These are phyloP conservation scores for Silurus asotus DNA, from an alignment of 2,113 vertebrate genomes.

Conservation along the genomic window DNA sequence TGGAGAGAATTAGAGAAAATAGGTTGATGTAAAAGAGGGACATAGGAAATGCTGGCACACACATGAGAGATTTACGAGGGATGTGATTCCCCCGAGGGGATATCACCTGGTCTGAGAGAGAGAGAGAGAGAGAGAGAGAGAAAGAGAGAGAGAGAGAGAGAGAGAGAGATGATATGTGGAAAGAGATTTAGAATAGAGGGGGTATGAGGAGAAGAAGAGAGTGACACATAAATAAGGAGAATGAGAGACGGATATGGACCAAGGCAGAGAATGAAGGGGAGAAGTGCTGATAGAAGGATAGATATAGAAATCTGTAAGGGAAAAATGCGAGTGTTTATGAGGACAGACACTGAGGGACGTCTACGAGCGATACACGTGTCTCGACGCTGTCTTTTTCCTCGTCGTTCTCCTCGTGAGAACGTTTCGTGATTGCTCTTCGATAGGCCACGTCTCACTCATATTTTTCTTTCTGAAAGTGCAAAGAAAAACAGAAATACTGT, in stretches of 20 bases:
- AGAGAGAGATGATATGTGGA: neutral
- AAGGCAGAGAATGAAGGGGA: neutral
- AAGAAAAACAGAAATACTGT: conserved; percentile 9
- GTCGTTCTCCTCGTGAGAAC: conserved; percentile 2
- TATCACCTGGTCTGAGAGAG: conserved; percentile 1
- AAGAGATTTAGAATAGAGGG: no score
- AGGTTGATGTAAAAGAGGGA: conserved; percentile 27
- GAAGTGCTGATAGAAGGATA: neutral
- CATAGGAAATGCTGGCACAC: conserved; percentile 26
- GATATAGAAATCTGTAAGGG: neutral
- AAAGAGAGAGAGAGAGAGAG: neutral
- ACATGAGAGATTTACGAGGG: conserved; percentile 15
- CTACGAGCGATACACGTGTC: conserved; percentile 18
- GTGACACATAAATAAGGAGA: neutral
- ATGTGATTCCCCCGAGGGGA: neutral
- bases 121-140: neutral
- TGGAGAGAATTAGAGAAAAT: neutral
- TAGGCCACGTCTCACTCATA: neutral
- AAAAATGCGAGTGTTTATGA: conserved; percentile 30
- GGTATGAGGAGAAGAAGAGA: neutral
- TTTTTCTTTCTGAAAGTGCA: conserved; percentile 13
- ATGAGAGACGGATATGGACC: neutral
- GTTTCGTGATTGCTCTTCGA: conserved; percentile 18
- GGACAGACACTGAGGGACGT: conserved; percentile 17
- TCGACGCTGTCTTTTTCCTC: neutral